These are phyloP conservation scores for Microchirus variegatus DNA, from an alignment of 2,797 vertebrate species.

Conservation along the genomic window DNA sequence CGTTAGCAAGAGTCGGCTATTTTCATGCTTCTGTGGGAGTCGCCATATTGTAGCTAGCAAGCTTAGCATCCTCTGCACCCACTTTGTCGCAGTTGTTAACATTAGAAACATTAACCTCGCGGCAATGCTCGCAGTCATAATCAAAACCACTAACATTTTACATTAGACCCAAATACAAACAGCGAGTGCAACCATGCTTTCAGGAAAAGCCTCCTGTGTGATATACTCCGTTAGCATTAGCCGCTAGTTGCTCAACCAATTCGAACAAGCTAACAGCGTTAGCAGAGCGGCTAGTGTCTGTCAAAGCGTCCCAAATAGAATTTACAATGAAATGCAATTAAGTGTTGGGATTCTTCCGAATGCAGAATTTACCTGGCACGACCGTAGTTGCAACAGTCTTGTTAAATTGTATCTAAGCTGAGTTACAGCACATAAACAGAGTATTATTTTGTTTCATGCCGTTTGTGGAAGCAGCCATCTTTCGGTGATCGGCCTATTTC, in stretches of 20 bases:
- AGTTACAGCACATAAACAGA: slow-evolving; percentile 45
- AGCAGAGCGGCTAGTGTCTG: slow-evolving; percentile 67
- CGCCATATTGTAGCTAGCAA: slow-evolving; percentile 83
- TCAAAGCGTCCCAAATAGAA: slow-evolving; percentile 50
- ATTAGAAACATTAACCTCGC: background rate
- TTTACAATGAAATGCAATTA: slow-evolving; percentile 67
- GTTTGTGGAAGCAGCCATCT: slow-evolving; percentile 88
- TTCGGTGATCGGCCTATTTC: slow-evolving; percentile 81
- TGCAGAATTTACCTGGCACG: slow-evolving; percentile 58
- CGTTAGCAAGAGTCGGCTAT: slow-evolving; percentile 73
- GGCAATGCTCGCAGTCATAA: rapidly evolving
- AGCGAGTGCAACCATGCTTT: background rate
- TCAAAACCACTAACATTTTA: background rate
- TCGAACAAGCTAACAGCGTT: slow-evolving; percentile 62
- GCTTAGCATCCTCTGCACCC: slow-evolving; percentile 54
- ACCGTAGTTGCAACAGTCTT: slow-evolving; percentile 21
- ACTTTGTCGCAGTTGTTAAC: slow-evolving; percentile 21
- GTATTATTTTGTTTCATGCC: slow-evolving; percentile 82
- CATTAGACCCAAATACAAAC: background rate
- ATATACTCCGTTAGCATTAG: slow-evolving; percentile 49
- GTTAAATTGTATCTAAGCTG: slow-evolving; percentile 28
- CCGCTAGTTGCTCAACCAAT: slow-evolving; percentile 61
- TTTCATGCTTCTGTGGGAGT: slow-evolving; percentile 84
- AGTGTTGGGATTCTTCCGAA: background rate
- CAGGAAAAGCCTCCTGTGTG: slow-evolving; percentile 21